Conservation (phyloP, 2,888 invertebrate species). For the Caradrina clavipalpis region DNA sequence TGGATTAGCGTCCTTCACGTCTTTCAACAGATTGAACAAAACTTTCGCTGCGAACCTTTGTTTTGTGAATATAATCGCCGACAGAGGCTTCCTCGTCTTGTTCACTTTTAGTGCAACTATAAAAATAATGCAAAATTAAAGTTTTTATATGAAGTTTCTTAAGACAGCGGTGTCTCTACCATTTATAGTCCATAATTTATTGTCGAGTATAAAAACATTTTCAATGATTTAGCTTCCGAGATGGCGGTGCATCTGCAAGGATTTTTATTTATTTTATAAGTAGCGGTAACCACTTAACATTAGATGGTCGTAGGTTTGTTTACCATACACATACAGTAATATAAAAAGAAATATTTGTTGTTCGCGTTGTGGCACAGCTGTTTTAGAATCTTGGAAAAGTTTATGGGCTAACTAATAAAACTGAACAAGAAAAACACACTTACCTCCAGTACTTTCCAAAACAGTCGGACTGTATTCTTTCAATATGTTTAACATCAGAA, state of each 20-base stretch:
- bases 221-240: no score
- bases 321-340: no score
- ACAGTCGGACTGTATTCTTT: constrained; percentile 87
- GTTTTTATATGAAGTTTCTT: no score
- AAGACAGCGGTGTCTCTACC: no score
- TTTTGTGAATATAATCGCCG: constrained; percentile 94
- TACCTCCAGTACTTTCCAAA: constrained; percentile 72
- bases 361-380: background rate
- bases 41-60: constrained; percentile 94
- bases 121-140: constrained; percentile 9
- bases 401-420: background rate
- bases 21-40: constrained; percentile 92
- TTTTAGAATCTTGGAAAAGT: background rate
- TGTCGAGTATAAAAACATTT: no score
- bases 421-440: constrained; percentile 7
- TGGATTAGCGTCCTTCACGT: constrained; percentile 83
- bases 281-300: no score
- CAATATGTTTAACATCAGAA: constrained; percentile 91
- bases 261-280: no score
- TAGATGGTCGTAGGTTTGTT: no score
- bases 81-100: constrained; percentile 86
- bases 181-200: no score
- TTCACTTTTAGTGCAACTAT: constrained; percentile 77
- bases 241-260: no score
- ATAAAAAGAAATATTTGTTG: no score